Base-by-base conservation (phyloP, 2,113 vertebrate species). In the Pteronura brasiliensis region DNA sequence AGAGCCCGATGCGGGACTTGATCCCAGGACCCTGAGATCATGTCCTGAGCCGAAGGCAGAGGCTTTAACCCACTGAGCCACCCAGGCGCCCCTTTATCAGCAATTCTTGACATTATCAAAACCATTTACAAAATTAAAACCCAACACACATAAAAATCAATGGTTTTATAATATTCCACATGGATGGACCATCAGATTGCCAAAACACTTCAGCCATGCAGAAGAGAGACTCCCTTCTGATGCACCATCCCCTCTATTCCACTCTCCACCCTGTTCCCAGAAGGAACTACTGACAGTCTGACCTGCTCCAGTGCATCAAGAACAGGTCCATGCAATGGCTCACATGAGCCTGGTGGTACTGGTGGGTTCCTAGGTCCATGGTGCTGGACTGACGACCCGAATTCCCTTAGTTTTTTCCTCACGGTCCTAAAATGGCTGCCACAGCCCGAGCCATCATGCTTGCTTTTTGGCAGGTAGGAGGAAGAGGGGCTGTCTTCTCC, bases 271-370 rank as follows among this genome's bases (percentile, higher is more conserved):
- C 29, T 21, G 11, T 57, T 84, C 12, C 49, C 39, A 15, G 10
- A 74, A 34, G 61, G 69, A 44, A 49, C 34, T 1, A 29, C 18
- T 25, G 12, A 63, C 27, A 18, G 36, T n/a, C 29, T 29, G 11
- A 76, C 2, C 13, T 15, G n/a, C 0, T 4, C 8, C 61, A 23
- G 21, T 14, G 18, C 3, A 15, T 6, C 17, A 21, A 20, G 52
- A 6, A 25, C 1, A 20, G 49, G 8, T 7, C 77, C 47, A 25
- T 11, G 52, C 31, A 2, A 7, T 0, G 11, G 55, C 34, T 74
- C 10, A 7, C 55, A 15, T 3, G 3, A 79, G 44, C 36, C 52
- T 36, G 5, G 79, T 2, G 36, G 55, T 7, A 5, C 39, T 61
- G 8, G 29, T 1, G 31, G 63, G 27, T 6, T 55, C 10, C 7